phyloP scores from a whole-genome alignment of 2,888 invertebrate species.

The Eupithecia exiguata region DNA sequence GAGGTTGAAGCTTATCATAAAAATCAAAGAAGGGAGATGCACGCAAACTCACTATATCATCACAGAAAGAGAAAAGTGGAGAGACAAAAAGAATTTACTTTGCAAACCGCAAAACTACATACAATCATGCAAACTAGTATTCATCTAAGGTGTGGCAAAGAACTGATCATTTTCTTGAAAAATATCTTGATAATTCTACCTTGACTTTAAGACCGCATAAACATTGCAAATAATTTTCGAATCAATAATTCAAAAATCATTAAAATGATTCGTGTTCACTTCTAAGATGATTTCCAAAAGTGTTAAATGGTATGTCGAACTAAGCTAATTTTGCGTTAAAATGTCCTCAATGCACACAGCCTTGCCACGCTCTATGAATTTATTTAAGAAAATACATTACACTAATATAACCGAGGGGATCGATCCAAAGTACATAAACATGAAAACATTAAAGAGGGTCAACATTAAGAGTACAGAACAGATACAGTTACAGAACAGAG shows the following conservation, averaged over 20 bases:
- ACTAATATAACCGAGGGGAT: slow-evolving; percentile 82
- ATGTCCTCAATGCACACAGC: slow-evolving; percentile 87
- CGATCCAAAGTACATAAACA: slow-evolving; percentile 79
- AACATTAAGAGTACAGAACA: slow-evolving; percentile 77
- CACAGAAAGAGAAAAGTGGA: slow-evolving; percentile 60
- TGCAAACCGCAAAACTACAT: slow-evolving; percentile 67
- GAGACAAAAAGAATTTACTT: slow-evolving; percentile 50
- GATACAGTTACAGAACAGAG: slow-evolving; percentile 53
- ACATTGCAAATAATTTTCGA: slow-evolving; percentile 71
- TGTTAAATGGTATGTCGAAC: slow-evolving; percentile 76
- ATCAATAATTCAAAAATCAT: slow-evolving; percentile 66
- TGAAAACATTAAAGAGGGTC: slow-evolving; percentile 81
- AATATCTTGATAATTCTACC: slow-evolving; percentile 70
- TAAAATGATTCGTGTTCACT: slow-evolving; percentile 78
- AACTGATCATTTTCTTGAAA: slow-evolving; percentile 77
- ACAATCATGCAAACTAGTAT: slow-evolving; percentile 75
- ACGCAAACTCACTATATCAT: slow-evolving; percentile 62
- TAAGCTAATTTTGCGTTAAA: slow-evolving; percentile 82
- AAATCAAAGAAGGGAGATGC: slow-evolving; percentile 56
- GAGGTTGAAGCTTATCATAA: slow-evolving; percentile 67
- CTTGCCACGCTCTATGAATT: slow-evolving; percentile 87
- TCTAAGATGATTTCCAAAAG: slow-evolving; percentile 76
- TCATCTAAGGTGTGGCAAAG: slow-evolving; percentile 84
- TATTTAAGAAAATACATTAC: slow-evolving; percentile 78
- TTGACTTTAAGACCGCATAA: slow-evolving; percentile 67